These are phyloP conservation scores for Montipora sp. DNA, from an alignment of 64 coral and sea anemone species.

Conservation along the genomic window DNA sequence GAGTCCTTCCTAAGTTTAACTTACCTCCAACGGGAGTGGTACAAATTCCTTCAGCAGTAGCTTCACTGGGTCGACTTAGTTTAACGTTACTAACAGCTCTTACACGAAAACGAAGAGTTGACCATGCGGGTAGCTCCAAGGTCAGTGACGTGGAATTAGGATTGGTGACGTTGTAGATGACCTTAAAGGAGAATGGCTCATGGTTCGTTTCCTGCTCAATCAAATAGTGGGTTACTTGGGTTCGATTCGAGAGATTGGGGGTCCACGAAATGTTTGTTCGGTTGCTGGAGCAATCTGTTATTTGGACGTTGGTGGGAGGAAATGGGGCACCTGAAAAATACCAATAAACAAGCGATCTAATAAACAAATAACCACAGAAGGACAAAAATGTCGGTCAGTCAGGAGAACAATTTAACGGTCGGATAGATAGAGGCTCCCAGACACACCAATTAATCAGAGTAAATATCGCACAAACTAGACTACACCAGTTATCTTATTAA, in stretches of 20 bases:
- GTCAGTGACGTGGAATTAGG: constrained; percentile 40
- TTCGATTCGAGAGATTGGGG: constrained; percentile 3
- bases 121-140: constrained; percentile 42
- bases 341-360: background rate
- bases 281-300: constrained; percentile 51
- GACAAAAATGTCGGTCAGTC: too few relatives aligned
- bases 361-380: too few relatives aligned
- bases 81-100: constrained; percentile 45
- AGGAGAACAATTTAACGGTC: too few relatives aligned
- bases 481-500: too few relatives aligned
- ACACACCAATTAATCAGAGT: too few relatives aligned
- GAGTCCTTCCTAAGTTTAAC: background rate
- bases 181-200: constrained; percentile 26
- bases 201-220: constrained; percentile 66
- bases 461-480: too few relatives aligned
- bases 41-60: constrained; percentile 29
- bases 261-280: constrained; percentile 59
- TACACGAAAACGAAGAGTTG: constrained; percentile 59
- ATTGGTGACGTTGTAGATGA: constrained; percentile 54
- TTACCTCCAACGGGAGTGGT: constrained; percentile 53
- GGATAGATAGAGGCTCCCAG: too few relatives aligned
- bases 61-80: constrained; percentile 52
- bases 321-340: constrained; percentile 27
- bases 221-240: constrained; percentile 43
- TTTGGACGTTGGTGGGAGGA: constrained; percentile 49